Percentiles rank a stretch among this genome's conserved stretches.
phyloP scores from a whole-genome alignment of 2,888 invertebrate genomes.

The Conistra vaccinii region DNA sequence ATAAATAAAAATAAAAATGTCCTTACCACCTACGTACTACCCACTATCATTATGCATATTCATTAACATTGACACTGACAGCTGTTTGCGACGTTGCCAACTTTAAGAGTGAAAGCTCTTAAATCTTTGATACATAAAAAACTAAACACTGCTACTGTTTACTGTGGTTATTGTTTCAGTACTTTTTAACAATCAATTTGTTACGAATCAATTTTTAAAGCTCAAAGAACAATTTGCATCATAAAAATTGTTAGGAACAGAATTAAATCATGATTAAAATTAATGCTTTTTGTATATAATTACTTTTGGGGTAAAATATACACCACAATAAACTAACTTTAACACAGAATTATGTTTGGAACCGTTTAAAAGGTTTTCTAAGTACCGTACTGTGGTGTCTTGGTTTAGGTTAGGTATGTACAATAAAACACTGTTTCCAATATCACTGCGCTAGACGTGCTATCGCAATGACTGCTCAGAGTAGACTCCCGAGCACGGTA shows the following conservation, averaged over 20 bases:
- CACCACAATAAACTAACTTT: slow-evolving; percentile 1
- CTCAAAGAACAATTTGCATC: no score
- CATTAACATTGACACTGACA: no score
- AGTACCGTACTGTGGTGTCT: no score
- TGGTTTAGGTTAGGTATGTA: no score
- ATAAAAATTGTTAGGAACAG: background rate
- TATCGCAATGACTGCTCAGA: no score
- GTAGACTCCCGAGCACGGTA: no score
- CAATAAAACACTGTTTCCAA: no score
- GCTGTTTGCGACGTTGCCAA: no score
- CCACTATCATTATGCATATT: no score
- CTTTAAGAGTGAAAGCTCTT: no score
- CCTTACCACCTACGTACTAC: background rate
- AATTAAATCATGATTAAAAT: slow-evolving; percentile 14
- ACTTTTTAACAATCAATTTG: background rate
- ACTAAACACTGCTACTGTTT: background rate
- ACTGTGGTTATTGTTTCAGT: background rate
- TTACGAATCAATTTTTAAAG: background rate
- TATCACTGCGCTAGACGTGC: no score
- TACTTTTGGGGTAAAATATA: slow-evolving; percentile 6
- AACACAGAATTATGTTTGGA: background rate
- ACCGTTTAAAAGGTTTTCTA: slow-evolving; percentile 3
- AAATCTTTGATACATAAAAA: background rate
- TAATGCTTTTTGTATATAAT: slow-evolving; percentile 3
- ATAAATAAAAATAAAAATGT: background rate